Conservation (phyloP, 1,140 invertebrate species). For the Lasioglossum baleicum region DNA sequence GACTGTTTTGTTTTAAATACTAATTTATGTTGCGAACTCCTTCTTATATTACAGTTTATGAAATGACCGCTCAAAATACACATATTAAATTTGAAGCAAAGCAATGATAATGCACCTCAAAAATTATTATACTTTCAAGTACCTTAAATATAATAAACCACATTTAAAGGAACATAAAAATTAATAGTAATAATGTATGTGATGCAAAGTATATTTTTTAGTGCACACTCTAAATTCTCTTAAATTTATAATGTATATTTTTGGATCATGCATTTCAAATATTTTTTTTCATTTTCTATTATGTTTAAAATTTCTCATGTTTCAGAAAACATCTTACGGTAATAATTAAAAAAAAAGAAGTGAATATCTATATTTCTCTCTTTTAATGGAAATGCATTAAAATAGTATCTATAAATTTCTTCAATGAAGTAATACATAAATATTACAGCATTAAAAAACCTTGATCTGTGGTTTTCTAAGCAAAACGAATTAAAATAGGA, state of each 20-base stretch:
- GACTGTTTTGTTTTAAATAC: not conserved
- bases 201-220: slow-evolving; percentile 2
- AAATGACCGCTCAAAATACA: not conserved
- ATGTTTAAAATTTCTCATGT: not conserved
- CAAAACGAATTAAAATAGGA: not conserved
- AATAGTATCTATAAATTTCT: not conserved
- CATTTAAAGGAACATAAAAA: slow-evolving; percentile 6
- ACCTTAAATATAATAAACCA: not conserved
- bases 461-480: slow-evolving; percentile 1
- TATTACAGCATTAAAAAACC: slow-evolving; percentile 5
- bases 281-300: not conserved
- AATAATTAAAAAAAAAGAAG: not conserved
- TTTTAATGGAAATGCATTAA: slow-evolving; percentile 8
- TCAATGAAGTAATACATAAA: slow-evolving; percentile 5
- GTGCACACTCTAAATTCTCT: slow-evolving; percentile 5
- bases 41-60: not conserved
- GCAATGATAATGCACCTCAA: not conserved
- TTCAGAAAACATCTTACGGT: not conserved
- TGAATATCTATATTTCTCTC: not conserved
- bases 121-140: not conserved
- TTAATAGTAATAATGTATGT: not conserved
- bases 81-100: slow-evolving; percentile 1
- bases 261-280: not conserved
- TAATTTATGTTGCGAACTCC: slow-evolving; percentile 1
- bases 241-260: not conserved